A percentile compares a stretch with the other conserved stretches of the same genome.
phyloP scores from a whole-genome alignment of 2,797 vertebrate genomes.

The Catamblyrhynchus diadema region DNA sequence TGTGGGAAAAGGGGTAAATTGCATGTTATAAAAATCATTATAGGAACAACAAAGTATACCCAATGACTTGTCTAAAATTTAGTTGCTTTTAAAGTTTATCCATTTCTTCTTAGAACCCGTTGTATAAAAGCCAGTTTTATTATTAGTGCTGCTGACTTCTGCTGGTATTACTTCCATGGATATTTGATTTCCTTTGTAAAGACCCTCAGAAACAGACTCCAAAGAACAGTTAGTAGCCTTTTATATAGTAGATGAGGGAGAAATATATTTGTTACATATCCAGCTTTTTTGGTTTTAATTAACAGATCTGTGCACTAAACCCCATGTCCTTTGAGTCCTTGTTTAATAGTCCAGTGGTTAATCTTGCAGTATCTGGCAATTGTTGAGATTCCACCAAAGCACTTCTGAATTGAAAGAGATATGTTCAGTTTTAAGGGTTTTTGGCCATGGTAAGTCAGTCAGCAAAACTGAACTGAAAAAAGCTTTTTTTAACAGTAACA shows the following conservation, averaged over 20 bases:
- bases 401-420: not conserved
- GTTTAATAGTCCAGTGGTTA: not conserved
- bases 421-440: not conserved
- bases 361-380: not conserved
- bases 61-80: not conserved
- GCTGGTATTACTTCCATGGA: not conserved
- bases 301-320: not conserved
- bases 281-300: not conserved
- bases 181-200: not conserved
- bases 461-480: not conserved
- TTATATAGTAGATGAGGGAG: not conserved
- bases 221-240: not conserved
- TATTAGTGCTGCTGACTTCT: not conserved
- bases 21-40: not conserved
- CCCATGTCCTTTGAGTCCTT: not conserved
- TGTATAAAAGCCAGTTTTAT: not conserved
- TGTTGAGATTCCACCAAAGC: not conserved
- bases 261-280: not conserved
- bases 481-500: not conserved
- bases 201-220: not conserved
- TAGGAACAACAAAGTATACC: not conserved
- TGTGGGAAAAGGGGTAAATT: not conserved
- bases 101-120: not conserved
- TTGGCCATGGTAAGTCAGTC: not conserved
- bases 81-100: not conserved